A percentile compares a stretch with the other conserved stretches of the same genome.
Evolutionary conservation across 2,797 vertebrate species (phyloP).

Genomic region (Kryptolebias ocellatus): DNA sequence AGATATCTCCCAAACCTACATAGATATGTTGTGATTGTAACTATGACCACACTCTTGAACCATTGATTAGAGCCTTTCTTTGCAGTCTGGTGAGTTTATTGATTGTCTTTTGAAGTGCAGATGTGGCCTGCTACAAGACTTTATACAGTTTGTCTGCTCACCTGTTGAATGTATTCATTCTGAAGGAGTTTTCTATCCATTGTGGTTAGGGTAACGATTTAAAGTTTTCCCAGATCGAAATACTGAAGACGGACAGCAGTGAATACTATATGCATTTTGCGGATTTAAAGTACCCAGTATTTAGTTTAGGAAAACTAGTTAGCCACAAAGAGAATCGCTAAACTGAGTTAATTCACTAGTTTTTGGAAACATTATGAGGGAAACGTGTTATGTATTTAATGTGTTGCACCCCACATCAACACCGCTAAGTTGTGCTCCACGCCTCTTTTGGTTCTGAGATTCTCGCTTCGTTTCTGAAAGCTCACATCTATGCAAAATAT

Average conservation of each 20-base stretch:
- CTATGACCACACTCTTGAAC: constrained; percentile 38
- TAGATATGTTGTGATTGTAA: background rate
- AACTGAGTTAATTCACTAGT: background rate
- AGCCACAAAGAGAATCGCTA: too few species aligned
- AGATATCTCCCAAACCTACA: too few species aligned
- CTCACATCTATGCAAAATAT: too few species aligned
- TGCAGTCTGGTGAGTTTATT: constrained; percentile 62
- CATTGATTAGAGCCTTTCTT: constrained; percentile 59
- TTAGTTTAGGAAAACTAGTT: too few species aligned
- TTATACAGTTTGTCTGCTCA: constrained; percentile 14
- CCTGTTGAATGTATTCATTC: constrained; percentile 19
- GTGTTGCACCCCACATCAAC: too few species aligned
- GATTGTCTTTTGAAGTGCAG: constrained; percentile 53
- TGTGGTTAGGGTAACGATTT: constrained; percentile 13
- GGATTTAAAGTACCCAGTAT: background rate
- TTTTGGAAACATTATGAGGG: background rate
- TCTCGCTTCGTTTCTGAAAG: too few species aligned
- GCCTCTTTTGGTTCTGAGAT: too few species aligned
- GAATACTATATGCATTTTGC: background rate
- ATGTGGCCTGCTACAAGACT: constrained; percentile 26
- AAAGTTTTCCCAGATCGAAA: background rate
- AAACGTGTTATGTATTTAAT: background rate
- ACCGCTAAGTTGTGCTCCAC: too few species aligned
- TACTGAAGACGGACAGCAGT: background rate
- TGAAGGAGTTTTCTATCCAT: constrained; percentile 11